Evolutionary conservation across 1,140 invertebrate species (phyloP), one percentile per base, ranked within the genome.

Genomic region (Sycophila sp.): DNA sequence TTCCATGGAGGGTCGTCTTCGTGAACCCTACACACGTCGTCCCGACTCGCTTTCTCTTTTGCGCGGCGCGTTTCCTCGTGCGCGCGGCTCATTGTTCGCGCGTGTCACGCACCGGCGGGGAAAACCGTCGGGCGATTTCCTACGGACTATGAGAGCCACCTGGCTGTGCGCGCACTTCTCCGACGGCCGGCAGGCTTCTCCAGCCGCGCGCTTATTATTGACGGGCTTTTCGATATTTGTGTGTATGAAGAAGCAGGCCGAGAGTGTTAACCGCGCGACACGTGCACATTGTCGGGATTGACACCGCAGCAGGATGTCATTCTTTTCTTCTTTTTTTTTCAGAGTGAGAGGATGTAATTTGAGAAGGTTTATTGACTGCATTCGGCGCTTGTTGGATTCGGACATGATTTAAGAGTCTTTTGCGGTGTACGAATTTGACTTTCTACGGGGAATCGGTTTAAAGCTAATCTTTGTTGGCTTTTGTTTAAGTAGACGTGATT

Each of bases 41-140:
- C n/a, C n/a, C n/a, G n/a, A n/a, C n/a, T 45, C 53, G 17, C 38
- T 68, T 32, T 58, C 47, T 62, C 24, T 28, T 5, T 13, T 6
- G 42, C 42, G 36, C 36, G 26, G 24, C n/a, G n/a, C n/a, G n/a
- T n/a, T n/a, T n/a, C 47, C 51, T 40, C 10, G 36, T 38, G 17
- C 4, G 15, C 40, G 72, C 22, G 24, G 53, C 80, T 81, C 80
- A 80, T 84, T 82, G 78, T 81, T 80, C 74, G 78, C 79, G 80
- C 80, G 80, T 80, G 80, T 85, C 81, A 83, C 78, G 80, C 81
- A 80, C 78, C 78, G 75, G 56, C 76, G 74, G 79, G 77, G 77
- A 76, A 83, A 83, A 80, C 80, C 76, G 72, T 80, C 75, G 74
- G 79, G 80, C 78, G 79, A 81, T 82, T 83, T 81, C 77, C 76